Evolutionary conservation across 2,113 vertebrate genomes (phyloP).

Genomic region (Rhabdornis inornatus): DNA sequence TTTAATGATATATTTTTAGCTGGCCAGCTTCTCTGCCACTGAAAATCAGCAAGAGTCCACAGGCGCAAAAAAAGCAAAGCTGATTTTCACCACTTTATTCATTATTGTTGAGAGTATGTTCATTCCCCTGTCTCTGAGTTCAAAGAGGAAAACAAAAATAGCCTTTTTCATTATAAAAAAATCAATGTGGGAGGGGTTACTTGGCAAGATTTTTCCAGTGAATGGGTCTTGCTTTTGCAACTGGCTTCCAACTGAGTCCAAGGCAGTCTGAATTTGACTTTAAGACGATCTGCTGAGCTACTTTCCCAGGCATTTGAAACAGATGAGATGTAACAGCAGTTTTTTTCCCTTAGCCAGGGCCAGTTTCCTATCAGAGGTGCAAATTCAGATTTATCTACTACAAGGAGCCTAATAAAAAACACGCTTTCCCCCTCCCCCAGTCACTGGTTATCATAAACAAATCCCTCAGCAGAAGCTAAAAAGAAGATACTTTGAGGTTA

Average conservation of each 20-base stretch:
- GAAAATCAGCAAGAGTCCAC: neutral
- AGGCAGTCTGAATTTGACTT: conserved; percentile 14
- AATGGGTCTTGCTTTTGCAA: conserved; percentile 36
- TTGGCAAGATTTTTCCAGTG: conserved; percentile 10
- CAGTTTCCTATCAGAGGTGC: conserved; percentile 56
- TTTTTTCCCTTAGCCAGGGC: conserved; percentile 6
- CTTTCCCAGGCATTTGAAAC: conserved; percentile 45
- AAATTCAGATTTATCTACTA: conserved; percentile 62
- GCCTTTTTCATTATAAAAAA: neutral
- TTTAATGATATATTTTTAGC: neutral
- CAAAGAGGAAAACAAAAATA: conserved; percentile 22
- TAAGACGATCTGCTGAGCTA: conserved; percentile 10
- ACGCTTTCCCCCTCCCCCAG: conserved; percentile 18
- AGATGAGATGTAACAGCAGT: conserved; percentile 11
- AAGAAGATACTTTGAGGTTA: conserved; percentile 68
- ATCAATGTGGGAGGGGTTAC: neutral
- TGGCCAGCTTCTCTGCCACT: neutral
- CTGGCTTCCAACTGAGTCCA: neutral
- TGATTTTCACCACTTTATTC: neutral
- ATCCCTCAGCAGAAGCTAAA: conserved; percentile 62
- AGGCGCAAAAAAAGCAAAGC: neutral
- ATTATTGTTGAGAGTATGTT: neutral
- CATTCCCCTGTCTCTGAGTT: neutral
- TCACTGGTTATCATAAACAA: conserved; percentile 65
- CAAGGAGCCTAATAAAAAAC: conserved; percentile 60